Base-by-base conservation (phyloP, 2,113 vertebrate genomes). In the Sebastes schlegelii region DNA sequence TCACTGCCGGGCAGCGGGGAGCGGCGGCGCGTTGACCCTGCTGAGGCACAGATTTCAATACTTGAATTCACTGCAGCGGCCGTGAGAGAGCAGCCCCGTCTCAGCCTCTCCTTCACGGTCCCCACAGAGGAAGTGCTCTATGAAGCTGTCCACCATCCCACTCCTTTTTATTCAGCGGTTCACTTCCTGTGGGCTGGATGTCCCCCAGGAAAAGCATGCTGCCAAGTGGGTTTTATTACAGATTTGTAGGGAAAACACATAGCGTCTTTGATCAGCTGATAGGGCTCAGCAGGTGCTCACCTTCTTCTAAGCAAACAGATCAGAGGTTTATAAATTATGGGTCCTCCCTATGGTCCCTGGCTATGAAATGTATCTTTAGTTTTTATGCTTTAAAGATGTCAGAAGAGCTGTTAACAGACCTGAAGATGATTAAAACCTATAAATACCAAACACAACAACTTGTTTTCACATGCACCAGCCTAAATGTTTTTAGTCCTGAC, bases 181-280 rank as follows among this genome's bases (percentile, higher is more conserved):
- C 65, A 76, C 77, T 80, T 88, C 77, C 87, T 83, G 83, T 63
- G 7, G 80, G 64, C 74, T 57, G 78, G 66, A 62, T 23, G 66
- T 77, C 77, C 74, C 88, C 16, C 2, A 43, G 72, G 79, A 78
- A 55, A 51, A 64, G 3, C 43, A 54, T 63, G 40, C 17, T 57
- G 82, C 63, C 82, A 84, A 83, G 78, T 52, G 49, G 19, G 48
- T 60, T 58, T 90, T 78, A 83, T 79, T 79, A 74, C 76, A 74
- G 69, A 74, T 66, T 75, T 54, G 68, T 5, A 4, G 6, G 13
- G 34, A 68, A 70, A 82, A 74, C 55, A 69, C 71, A 84, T 67
- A 77, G 69, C 42, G 10, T n/a, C 67, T 74, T 42, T 51, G 55
- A 79, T 68, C 65, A 64, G 70, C 74, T 73, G 60, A 61, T 54